Percentiles rank a stretch among this genome's conserved stretches.
These are phyloP conservation scores for Danio kyathit DNA, from an alignment of 2,797 vertebrate species.

Conservation along the genomic window DNA sequence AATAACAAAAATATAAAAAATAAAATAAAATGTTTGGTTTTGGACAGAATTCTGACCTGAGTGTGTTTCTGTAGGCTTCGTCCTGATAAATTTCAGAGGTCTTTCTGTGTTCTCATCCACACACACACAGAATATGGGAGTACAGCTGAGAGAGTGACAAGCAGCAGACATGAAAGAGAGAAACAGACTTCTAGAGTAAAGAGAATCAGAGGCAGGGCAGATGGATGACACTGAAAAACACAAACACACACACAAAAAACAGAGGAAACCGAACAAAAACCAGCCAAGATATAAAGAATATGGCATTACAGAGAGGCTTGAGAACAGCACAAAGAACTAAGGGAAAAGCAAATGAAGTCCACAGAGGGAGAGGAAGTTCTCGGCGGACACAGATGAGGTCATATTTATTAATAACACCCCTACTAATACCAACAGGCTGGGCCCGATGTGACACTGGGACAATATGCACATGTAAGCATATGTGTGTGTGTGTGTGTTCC, in stretches of 20 bases:
- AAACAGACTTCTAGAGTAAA: slow-evolving; percentile 29
- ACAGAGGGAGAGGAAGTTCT: slow-evolving; percentile 43
- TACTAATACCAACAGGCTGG: slow-evolving; percentile 73
- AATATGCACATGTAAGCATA: slow-evolving; percentile 37
- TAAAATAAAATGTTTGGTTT: neutral
- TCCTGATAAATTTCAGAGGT: neutral
- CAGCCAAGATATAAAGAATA: slow-evolving; percentile 45
- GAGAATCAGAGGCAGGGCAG: slow-evolving; percentile 26
- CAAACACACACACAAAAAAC: slow-evolving; percentile 18
- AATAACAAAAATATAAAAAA: neutral
- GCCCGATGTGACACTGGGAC: slow-evolving; percentile 15
- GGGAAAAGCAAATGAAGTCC: slow-evolving; percentile 28
- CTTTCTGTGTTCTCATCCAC: slow-evolving; percentile 16
- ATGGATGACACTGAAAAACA: slow-evolving; percentile 30
- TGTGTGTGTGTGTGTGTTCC: slow-evolving; percentile 38
- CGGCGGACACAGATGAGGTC: slow-evolving; percentile 73
- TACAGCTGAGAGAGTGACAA: slow-evolving; percentile 50
- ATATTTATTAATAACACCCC: slow-evolving; percentile 83
- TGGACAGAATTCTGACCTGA: neutral
- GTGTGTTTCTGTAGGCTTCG: neutral
- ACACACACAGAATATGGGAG: slow-evolving; percentile 33
- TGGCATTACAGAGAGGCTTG: slow-evolving; percentile 6
- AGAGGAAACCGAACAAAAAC: slow-evolving; percentile 20
- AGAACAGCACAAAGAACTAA: neutral
- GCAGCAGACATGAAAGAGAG: slow-evolving; percentile 49